phyloP scores from a whole-genome alignment of 2,797 vertebrate species.

The Enteromius mattozi region DNA sequence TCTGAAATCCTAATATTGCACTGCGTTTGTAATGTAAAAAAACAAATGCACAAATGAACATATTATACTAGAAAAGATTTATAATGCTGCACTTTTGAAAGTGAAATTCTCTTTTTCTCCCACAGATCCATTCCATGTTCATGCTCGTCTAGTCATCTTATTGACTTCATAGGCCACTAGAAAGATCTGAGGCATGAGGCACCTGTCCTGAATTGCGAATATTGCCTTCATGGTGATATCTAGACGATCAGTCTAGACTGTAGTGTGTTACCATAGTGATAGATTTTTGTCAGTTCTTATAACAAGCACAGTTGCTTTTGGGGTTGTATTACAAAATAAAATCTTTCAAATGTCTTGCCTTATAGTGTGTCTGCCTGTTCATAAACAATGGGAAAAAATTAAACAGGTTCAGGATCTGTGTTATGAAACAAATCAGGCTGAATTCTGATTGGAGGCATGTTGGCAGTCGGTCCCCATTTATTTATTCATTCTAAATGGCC shows the following conservation, averaged over 20 bases:
- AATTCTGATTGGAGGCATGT: not conserved
- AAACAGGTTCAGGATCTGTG: not conserved
- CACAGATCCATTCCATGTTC: conserved; percentile 72
- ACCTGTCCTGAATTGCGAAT: conserved; percentile 68
- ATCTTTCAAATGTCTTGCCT: not conserved
- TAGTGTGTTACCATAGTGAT: not conserved
- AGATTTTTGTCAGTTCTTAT: not conserved
- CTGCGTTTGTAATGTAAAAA: not conserved
- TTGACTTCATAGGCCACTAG: conserved; percentile 69
- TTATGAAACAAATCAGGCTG: not conserved
- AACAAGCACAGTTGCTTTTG: not conserved
- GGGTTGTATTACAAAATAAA: not conserved
- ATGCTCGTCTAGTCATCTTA: conserved; percentile 70
- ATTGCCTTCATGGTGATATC: conserved; percentile 55
- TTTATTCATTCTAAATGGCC: not conserved
- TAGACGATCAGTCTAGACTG: not conserved
- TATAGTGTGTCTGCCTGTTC: not conserved
- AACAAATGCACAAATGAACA: not conserved
- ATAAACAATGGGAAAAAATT: not conserved
- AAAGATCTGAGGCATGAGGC: conserved; percentile 71
- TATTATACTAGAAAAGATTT: not conserved
- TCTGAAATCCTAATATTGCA: not conserved
- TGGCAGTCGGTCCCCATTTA: not conserved
- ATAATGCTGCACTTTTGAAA: not conserved
- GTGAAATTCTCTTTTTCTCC: conserved; percentile 59